Conservation (phyloP, 2,888 invertebrate species). For the Lasioglossum marginatum region DNA sequence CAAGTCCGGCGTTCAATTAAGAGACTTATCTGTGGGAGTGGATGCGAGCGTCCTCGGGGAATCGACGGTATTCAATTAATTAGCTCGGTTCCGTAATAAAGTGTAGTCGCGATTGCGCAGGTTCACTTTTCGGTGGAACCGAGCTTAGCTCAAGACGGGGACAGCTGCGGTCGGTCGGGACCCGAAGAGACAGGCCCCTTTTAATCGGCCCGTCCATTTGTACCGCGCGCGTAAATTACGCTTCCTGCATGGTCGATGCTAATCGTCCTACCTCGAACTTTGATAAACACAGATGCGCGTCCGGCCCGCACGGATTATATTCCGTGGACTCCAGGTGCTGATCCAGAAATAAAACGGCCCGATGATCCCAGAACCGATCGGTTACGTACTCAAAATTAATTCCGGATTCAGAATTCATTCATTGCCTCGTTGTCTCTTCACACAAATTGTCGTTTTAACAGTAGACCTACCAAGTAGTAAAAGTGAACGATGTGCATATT, state of each 20-base stretch:
- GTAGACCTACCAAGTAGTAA: background rate
- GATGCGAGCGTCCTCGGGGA: background rate
- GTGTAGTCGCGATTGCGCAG: background rate
- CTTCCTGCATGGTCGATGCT: conserved; percentile 62
- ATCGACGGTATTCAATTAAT: background rate
- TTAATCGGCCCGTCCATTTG: conserved; percentile 59
- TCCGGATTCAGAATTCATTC: background rate
- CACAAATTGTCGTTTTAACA: background rate
- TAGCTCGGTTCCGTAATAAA: background rate
- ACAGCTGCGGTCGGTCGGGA: background rate
- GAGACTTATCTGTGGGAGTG: background rate
- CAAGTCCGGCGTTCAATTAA: background rate
- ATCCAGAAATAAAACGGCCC: background rate
- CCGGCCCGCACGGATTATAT: background rate
- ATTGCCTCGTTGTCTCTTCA: background rate
- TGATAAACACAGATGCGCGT: conserved; percentile 4
- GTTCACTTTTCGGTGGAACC: background rate
- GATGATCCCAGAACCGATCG: background rate
- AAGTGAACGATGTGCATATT: background rate
- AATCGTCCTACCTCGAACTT: conserved; percentile 34
- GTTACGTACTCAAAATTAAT: background rate
- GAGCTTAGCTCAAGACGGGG: background rate
- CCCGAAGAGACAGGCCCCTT: conserved; percentile 30
- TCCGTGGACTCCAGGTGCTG: background rate
- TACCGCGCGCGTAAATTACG: conserved; percentile 67